Conservation (phyloP, 2,797 vertebrate genomes). For the Lophotriccus pileatus region DNA sequence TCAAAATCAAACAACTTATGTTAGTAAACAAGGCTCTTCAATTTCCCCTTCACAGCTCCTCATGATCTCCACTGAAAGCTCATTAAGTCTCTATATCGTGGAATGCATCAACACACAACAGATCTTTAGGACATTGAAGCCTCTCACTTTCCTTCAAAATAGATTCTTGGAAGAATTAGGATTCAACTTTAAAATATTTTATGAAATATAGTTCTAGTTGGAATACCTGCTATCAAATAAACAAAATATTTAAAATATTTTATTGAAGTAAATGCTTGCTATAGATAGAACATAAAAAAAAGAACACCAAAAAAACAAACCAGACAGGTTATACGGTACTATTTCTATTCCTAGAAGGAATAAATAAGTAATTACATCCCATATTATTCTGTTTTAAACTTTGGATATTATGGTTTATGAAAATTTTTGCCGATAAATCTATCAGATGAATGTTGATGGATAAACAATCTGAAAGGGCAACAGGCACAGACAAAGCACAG, state of each 20-base stretch:
- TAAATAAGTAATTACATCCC: neutral
- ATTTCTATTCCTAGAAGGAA: neutral
- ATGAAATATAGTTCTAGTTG: neutral
- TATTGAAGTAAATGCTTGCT: neutral
- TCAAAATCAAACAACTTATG: neutral
- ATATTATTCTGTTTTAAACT: neutral
- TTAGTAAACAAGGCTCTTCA: neutral
- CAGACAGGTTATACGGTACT: neutral
- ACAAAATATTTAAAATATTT: neutral
- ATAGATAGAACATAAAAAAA: neutral
- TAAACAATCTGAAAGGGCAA: neutral
- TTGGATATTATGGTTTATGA: neutral
- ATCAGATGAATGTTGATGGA: neutral
- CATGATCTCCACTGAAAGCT: neutral
- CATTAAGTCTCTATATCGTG: neutral
- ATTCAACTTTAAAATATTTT: neutral
- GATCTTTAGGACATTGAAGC: neutral
- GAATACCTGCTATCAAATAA: neutral
- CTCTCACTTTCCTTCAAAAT: neutral
- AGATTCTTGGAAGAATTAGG: neutral
- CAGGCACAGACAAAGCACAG: neutral
- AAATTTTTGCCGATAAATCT: neutral
- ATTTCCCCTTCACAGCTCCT: neutral
- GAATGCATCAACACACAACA: neutral
- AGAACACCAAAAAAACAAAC: too few relatives aligned